Conservation (phyloP, 2,888 invertebrate genomes). For the Drosophila borealis region DNA sequence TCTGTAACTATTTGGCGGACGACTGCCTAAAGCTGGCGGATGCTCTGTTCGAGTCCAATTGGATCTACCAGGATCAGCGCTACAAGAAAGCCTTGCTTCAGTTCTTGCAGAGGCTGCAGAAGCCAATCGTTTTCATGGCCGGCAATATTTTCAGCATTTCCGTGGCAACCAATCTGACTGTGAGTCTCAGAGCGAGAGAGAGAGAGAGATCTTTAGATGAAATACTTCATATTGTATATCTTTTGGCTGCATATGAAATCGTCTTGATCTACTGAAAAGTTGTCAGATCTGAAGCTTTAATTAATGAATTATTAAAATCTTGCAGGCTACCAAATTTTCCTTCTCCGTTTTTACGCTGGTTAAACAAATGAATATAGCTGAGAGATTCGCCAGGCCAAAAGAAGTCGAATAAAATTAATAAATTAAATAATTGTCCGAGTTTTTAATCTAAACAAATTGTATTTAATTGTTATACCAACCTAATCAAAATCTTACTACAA, state of each 20-base stretch:
- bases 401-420: not conserved
- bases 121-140: conserved; percentile 68
- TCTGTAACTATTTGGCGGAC: conserved; percentile 68
- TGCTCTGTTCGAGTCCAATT: conserved; percentile 75
- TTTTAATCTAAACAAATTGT: no score
- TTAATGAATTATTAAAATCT: not conserved
- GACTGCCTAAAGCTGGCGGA: conserved; percentile 64
- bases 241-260: no score
- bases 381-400: conserved; percentile 48
- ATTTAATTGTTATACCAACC: no score
- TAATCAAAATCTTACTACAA: no score
- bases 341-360: conserved; percentile 78
- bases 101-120: conserved; percentile 71
- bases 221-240: no score
- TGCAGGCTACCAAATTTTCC: conserved; percentile 77
- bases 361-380: conserved; percentile 76
- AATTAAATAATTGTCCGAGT: not conserved
- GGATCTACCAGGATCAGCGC: conserved; percentile 63
- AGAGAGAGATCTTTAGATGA: no score
- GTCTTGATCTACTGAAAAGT: not conserved
- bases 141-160: conserved; percentile 76
- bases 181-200: conserved; percentile 35
- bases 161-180: conserved; percentile 72
- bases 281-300: not conserved
- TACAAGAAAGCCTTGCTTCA: conserved; percentile 62